A percentile compares a stretch with the other conserved stretches of the same genome.
Conservation (phyloP, 2,888 invertebrate species). For the Ophion costatus region DNA sequence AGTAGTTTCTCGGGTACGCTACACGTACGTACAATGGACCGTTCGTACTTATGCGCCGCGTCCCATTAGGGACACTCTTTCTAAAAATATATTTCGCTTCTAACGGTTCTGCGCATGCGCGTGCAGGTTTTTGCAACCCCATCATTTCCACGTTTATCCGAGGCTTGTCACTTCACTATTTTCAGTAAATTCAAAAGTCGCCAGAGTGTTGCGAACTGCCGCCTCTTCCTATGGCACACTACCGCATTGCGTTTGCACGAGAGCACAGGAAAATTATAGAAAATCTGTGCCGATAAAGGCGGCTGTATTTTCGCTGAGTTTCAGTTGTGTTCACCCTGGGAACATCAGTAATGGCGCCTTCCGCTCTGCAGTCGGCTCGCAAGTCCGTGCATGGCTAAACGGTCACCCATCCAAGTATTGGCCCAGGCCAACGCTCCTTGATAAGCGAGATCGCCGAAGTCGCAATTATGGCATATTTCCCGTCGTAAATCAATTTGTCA, state of each 20-base stretch:
- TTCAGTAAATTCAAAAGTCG: neutral
- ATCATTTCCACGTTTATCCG: neutral
- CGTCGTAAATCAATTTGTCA: neutral
- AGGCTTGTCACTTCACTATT: neutral
- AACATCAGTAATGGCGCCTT: too few species aligned
- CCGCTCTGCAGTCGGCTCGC: neutral
- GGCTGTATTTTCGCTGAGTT: too few species aligned
- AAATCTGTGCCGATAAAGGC: too few species aligned
- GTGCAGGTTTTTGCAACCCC: neutral
- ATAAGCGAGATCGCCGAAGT: neutral
- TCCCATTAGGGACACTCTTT: neutral
- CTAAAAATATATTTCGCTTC: neutral
- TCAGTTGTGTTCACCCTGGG: too few species aligned
- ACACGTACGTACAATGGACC: neutral
- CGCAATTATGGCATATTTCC: neutral
- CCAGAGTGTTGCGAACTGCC: too few species aligned
- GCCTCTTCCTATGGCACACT: too few species aligned
- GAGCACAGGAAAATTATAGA: too few species aligned
- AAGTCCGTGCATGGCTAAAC: neutral
- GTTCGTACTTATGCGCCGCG: neutral
- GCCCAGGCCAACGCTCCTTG: neutral
- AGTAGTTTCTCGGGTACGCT: conserved; percentile 32
- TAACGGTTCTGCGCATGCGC: neutral
- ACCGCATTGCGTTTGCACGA: too few species aligned
- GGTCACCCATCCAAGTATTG: neutral